Base-by-base conservation (phyloP, 64 coral and sea anemone genomes). In the Dendronephthya gigantea region DNA sequence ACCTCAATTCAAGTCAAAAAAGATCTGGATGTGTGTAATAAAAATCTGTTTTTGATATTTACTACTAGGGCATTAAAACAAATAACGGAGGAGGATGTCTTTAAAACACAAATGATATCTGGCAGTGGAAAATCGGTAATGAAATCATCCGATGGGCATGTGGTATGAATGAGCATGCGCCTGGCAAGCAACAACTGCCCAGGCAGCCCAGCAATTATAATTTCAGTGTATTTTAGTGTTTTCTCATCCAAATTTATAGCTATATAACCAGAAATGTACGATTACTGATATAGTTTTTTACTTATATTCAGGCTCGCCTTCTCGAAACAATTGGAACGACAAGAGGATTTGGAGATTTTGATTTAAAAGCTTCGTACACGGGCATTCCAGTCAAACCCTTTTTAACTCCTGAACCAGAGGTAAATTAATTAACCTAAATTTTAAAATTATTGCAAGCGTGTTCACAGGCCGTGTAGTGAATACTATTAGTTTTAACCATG, bases 241-340 rank as follows among this genome's bases (percentile, higher is more conserved):
- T n/a, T n/a, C n/a, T n/a, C n/a, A n/a, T n/a, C n/a, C n/a, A n/a
- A n/a, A n/a, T 45, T 45, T 49, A 87, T 37, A 16, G 15, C 22
- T 43, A 39, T 36, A 3, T 10, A 9, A 7, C 25, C 11, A 74
- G 10, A 10, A 27, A 49, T 22, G 22, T 37, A 69, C 35, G 25
- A 58, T 29, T 29, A 22, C 45, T 28, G 85, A 29, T 29, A 2
- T 43, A 28, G 48, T 16, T 68, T 85, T 38, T 29, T 34, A 25
- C 87, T 22, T 89, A 86, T n/a, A n/a, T 58, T 25, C 81, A 98
- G 95, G 87, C 95, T 12, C 95, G 95, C n/a, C 84, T 98, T 41
- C 47, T 98, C 32, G 95, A 98, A 86, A 98, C 95, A 30, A 98
- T 98, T 85, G 95, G 95, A 34, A 98, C 95, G 0, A 98, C 95